Conservation (phyloP, 1,140 invertebrate genomes). For the Lutraria rhynchaena region DNA sequence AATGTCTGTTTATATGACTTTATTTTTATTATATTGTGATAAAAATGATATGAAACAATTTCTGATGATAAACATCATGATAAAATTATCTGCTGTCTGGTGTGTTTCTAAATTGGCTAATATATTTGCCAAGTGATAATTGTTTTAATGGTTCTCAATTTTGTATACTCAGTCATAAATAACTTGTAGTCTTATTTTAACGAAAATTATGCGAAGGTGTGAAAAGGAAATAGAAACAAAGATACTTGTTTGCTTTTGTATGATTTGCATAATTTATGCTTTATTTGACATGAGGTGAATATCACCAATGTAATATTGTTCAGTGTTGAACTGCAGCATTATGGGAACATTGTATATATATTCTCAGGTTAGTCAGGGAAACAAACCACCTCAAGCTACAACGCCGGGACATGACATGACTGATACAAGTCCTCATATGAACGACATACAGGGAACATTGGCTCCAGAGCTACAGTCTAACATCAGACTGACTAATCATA, state of each 20-base stretch:
- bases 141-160: too few species aligned
- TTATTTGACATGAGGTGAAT: not conserved
- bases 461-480: not conserved
- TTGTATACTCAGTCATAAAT: too few species aligned
- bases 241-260: not conserved
- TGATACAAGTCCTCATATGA: conserved; percentile 3
- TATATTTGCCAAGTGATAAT: too few species aligned
- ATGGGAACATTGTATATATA: not conserved
- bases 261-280: not conserved
- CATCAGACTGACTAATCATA: not conserved
- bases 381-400: not conserved
- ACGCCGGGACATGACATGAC: not conserved
- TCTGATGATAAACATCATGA: too few species aligned
- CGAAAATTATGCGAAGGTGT: too few species aligned
- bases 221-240: too few species aligned
- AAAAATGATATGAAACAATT: too few species aligned
- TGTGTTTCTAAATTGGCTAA: too few species aligned
- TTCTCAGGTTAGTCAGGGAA: not conserved
- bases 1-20: too few species aligned
- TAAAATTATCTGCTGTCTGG: too few species aligned
- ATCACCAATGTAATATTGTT: not conserved
- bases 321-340: not conserved
- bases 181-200: too few species aligned
- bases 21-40: too few species aligned
- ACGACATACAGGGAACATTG: not conserved